Conservation (phyloP, 2,797 vertebrate genomes). For the Morelia viridis region DNA sequence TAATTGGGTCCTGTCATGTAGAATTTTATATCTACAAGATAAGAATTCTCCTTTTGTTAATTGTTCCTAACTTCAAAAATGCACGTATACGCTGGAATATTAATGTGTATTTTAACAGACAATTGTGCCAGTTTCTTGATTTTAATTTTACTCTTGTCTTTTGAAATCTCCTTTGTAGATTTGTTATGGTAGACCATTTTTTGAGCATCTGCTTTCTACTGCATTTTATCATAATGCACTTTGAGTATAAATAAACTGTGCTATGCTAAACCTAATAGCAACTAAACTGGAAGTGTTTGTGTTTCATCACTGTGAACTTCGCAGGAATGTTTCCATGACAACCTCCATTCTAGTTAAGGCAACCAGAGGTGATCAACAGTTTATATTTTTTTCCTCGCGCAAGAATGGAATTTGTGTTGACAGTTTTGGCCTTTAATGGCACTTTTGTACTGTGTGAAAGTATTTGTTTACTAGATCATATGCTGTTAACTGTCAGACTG, state of each 20-base stretch:
- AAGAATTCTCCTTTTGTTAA: conserved; percentile 31
- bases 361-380: conserved; percentile 96
- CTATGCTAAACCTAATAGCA: conserved; percentile 86
- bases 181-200: conserved; percentile 75
- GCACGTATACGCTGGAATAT: not conserved
- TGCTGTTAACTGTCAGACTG: conserved; percentile 89
- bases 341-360: conserved; percentile 96
- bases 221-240: conserved; percentile 75
- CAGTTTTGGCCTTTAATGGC: conserved; percentile 98
- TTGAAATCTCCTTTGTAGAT: conserved; percentile 67
- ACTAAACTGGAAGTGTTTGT: conserved; percentile 90
- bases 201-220: conserved; percentile 69
- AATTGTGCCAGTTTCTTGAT: conserved; percentile 4
- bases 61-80: not conserved
- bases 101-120: not conserved
- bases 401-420: conserved; percentile 98
- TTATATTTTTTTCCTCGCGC: conserved; percentile 76
- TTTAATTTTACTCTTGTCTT: conserved; percentile 59
- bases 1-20: conserved; percentile 16
- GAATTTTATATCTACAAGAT: not conserved
- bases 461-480: conserved; percentile 98
- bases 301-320: conserved; percentile 90
- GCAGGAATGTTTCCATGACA: conserved; percentile 97
- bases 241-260: conserved; percentile 80
- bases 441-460: conserved; percentile 90